Percentiles rank a stretch among this genome's conserved stretches.
Conservation (phyloP, 1,140 invertebrate species). For the Drosophila biarmipes region DNA sequence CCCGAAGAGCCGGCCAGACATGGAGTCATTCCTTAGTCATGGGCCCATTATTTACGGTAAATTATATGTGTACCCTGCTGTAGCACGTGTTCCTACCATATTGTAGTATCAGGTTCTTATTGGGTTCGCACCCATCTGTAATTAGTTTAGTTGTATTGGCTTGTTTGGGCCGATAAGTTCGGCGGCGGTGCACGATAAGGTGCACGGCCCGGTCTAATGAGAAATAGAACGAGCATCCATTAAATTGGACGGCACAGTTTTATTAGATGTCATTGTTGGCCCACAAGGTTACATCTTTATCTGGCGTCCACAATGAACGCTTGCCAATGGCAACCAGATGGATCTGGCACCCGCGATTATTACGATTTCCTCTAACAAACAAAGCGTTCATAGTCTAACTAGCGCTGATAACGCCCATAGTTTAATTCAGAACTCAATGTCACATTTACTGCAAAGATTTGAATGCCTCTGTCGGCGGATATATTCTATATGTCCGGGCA, state of each 20-base stretch:
- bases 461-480: background rate
- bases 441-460: conserved; percentile 15
- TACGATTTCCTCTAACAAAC: conserved; percentile 20
- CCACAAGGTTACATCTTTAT: conserved; percentile 51
- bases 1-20: background rate
- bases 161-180: conserved; percentile 21
- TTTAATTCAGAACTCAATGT: conserved; percentile 15
- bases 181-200: background rate
- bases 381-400: conserved; percentile 20
- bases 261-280: conserved; percentile 54
- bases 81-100: conserved; percentile 63
- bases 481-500: background rate
- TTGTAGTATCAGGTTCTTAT: conserved; percentile 29
- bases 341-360: conserved; percentile 15
- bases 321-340: conserved; percentile 20
- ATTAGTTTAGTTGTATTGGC: conserved; percentile 33
- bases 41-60: conserved; percentile 50
- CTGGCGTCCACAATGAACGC: conserved; percentile 15
- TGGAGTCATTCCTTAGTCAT: conserved; percentile 25
- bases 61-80: conserved; percentile 17
- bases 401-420: conserved; percentile 4
- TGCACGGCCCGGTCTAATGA: conserved; percentile 17
- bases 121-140: conserved; percentile 18
- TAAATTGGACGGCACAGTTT: conserved; percentile 38
- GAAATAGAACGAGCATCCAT: conserved; percentile 30